Evolutionary conservation across 37 sponge, comb jelly and placozoan species (phyloP).

Genomic region (Spongia lamella): DNA sequence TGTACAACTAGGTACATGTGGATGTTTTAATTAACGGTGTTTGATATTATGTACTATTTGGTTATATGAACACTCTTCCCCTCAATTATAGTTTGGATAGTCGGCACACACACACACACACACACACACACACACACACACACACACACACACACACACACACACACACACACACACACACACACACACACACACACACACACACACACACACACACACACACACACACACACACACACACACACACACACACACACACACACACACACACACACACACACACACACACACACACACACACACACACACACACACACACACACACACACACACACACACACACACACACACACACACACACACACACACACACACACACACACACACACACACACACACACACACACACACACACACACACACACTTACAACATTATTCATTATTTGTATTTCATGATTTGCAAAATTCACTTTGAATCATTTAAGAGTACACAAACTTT

Average conservation of each 20-base stretch:
- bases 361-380: conserved; percentile 7
- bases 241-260: not conserved
- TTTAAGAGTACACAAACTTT: too few relatives aligned
- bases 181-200: conserved; percentile 4
- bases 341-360: conserved; percentile 32
- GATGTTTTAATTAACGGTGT: too few relatives aligned
- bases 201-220: not conserved
- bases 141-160: conserved; percentile 33
- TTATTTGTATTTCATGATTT: too few relatives aligned
- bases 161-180: not conserved
- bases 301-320: not conserved
- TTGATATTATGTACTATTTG: too few relatives aligned
- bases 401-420: too few relatives aligned
- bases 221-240: too few relatives aligned
- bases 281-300: not conserved
- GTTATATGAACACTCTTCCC: too few relatives aligned
- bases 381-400: too few relatives aligned
- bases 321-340: conserved; percentile 37
- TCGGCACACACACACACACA: conserved; percentile 9
- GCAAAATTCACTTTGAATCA: too few relatives aligned
- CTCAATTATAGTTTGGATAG: too few relatives aligned
- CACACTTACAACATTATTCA: too few relatives aligned
- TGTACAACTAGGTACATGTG: too few relatives aligned
- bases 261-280: conserved; percentile 2
- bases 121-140: conserved; percentile 24